Evolutionary conservation across 2,113 vertebrate species (phyloP).

Genomic region (Halcyon malimbica): DNA sequence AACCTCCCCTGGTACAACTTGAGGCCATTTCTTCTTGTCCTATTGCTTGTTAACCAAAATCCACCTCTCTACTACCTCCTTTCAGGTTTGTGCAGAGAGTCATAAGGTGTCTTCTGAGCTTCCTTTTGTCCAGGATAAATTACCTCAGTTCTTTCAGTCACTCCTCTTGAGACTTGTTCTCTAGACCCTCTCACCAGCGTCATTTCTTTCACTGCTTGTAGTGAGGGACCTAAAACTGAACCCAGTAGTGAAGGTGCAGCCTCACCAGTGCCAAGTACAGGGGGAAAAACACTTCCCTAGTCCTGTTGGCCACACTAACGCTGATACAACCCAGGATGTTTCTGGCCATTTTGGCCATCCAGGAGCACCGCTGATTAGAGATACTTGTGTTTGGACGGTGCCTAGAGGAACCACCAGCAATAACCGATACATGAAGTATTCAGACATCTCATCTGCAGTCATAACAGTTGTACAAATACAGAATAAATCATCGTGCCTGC

Average conservation of each 20-base stretch:
- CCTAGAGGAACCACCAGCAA: background rate
- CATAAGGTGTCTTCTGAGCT: background rate
- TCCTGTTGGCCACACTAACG: background rate
- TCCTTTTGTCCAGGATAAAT: background rate
- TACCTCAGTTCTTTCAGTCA: background rate
- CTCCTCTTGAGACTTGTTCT: background rate
- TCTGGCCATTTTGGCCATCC: background rate
- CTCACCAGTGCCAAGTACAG: background rate
- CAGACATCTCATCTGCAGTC: background rate
- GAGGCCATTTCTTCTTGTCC: background rate
- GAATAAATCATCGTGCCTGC: background rate
- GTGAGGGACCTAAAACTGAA: background rate
- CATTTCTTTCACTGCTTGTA: background rate
- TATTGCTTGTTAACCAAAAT: background rate
- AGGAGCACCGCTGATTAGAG: background rate
- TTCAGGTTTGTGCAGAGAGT: background rate
- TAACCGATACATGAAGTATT: background rate
- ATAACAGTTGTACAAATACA: background rate
- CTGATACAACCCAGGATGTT: background rate
- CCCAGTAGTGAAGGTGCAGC: background rate
- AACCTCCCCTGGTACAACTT: background rate
- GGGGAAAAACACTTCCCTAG: background rate
- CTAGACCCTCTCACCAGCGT: background rate
- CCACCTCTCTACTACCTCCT: background rate
- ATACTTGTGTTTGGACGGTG: background rate